Evolutionary conservation across 2,113 vertebrate species (phyloP).

Genomic region (Microtus richardsoni): DNA sequence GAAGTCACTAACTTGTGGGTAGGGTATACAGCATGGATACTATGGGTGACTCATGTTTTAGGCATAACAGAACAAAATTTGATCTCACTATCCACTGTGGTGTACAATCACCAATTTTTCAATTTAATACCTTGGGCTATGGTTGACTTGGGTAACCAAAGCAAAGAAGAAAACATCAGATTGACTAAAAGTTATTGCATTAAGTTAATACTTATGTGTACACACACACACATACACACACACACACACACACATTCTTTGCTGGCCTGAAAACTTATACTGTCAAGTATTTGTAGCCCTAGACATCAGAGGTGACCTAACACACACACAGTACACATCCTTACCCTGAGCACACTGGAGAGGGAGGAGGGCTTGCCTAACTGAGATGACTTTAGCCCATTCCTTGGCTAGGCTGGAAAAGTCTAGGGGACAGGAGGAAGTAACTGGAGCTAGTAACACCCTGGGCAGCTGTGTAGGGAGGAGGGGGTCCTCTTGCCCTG

Average conservation of each 20-base stretch:
- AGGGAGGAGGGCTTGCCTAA: not conserved
- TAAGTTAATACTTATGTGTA: not conserved
- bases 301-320: not conserved
- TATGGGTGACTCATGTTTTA: not conserved
- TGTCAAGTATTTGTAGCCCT: not conserved
- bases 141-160: not conserved
- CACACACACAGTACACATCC: not conserved
- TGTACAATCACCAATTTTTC: not conserved
- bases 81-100: not conserved
- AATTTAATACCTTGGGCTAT: not conserved
- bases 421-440: not conserved
- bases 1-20: not conserved
- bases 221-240: not conserved
- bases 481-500: accelerated
- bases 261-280: not conserved
- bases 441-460: not conserved
- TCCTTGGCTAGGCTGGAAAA: not conserved
- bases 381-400: not conserved
- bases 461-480: not conserved
- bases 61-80: not conserved
- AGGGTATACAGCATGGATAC: not conserved
- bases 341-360: not conserved
- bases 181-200: not conserved
- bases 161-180: not conserved
- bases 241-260: not conserved